Conservation (phyloP, 2,113 vertebrate genomes). For the Eonycteris spelaea region DNA sequence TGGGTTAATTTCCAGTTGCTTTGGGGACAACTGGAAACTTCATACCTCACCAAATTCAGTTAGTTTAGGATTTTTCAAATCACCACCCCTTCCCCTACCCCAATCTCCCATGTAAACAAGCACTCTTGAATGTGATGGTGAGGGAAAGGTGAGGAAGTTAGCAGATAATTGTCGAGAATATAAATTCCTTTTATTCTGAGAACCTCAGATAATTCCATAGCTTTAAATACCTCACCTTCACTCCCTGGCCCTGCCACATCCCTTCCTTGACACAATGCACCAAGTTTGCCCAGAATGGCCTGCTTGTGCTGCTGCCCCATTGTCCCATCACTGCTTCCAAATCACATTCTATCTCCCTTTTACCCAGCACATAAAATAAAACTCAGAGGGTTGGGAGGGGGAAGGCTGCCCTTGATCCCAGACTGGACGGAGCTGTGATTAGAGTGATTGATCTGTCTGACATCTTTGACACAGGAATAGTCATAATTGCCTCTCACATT, state of each 20-base stretch:
- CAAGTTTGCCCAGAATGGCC: rapidly evolving
- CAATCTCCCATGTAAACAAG: background rate
- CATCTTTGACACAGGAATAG: background rate
- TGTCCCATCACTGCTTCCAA: background rate
- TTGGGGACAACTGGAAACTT: background rate
- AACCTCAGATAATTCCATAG: background rate
- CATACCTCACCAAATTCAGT: background rate
- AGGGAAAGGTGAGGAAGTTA: background rate
- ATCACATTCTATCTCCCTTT: background rate
- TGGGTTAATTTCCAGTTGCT: background rate
- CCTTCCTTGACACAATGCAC: too few species aligned
- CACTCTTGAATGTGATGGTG: background rate
- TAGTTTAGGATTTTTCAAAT: background rate
- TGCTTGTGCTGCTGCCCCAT: background rate
- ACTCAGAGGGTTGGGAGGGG: background rate
- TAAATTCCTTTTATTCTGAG: background rate
- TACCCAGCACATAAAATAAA: background rate
- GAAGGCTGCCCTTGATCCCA: background rate
- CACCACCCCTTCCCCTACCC: too few species aligned
- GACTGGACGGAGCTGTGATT: background rate
- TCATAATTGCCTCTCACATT: background rate
- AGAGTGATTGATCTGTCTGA: constrained; percentile 17
- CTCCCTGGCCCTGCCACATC: background rate
- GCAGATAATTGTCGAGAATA: background rate
- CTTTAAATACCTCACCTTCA: rapidly evolving